These are phyloP conservation scores for Halocaridina rubra DNA, from an alignment of 2,888 invertebrate genomes.

Conservation along the genomic window DNA sequence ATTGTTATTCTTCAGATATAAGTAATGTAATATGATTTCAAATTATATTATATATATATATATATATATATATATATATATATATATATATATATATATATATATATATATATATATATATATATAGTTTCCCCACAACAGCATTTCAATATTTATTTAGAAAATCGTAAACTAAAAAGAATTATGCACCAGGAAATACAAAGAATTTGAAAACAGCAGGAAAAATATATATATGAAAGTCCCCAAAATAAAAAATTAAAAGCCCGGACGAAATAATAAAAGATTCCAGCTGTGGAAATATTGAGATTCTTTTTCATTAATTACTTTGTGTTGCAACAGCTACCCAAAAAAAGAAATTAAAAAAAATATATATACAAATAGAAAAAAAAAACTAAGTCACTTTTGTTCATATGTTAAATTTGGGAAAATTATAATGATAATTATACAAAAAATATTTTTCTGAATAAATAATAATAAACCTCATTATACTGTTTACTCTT, in stretches of 20 bases:
- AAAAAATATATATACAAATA: background rate
- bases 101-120: no score
- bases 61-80: no score
- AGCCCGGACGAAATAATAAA: background rate
- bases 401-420: no score
- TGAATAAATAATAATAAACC: background rate
- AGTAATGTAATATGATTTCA: no score
- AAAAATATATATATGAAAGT: background rate
- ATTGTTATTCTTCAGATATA: no score
- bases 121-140: no score
- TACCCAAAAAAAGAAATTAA: background rate
- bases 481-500: background rate
- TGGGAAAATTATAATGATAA: no score
- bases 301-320: background rate
- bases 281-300: background rate
- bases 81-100: no score
- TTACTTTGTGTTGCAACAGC: background rate
- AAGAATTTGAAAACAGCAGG: background rate
- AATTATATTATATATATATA: no score
- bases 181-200: background rate
- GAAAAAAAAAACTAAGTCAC: background rate
- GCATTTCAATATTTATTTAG: no score
- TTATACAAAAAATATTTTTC: no score
- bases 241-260: background rate
- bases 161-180: no score